Conservation (phyloP, 2,113 vertebrate genomes). For the Trinectes maculatus region DNA sequence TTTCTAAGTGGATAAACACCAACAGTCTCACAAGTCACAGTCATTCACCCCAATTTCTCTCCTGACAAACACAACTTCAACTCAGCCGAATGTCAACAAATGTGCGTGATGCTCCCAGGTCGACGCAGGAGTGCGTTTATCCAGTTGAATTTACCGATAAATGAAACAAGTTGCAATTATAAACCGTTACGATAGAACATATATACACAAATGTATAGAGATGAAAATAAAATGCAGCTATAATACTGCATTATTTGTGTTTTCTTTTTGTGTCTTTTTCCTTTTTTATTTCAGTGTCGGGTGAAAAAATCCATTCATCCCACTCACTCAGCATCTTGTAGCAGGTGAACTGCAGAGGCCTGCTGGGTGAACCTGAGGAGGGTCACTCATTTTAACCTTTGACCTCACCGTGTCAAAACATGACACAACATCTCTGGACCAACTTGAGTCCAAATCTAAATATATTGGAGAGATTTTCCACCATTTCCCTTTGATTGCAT, state of each 20-base stretch:
- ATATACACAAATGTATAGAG: no score
- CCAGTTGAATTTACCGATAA: no score
- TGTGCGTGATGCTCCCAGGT: neutral
- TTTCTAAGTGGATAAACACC: constrained; percentile 50
- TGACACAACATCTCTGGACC: neutral
- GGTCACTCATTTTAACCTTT: no score
- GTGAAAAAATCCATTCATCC: no score
- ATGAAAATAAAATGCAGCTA: no score
- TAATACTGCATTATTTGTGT: no score
- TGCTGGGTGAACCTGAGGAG: neutral
- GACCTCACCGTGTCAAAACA: constrained; percentile 8
- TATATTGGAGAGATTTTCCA: neutral
- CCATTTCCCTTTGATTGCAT: neutral
- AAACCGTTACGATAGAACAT: no score
- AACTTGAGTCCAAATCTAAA: no score
- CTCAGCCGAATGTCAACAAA: neutral
- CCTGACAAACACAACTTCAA: neutral
- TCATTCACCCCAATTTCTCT: constrained; percentile 13
- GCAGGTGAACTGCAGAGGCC: neutral
- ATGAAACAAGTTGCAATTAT: no score
- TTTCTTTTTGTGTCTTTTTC: no score
- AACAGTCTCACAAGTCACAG: constrained; percentile 42
- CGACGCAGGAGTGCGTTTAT: neutral
- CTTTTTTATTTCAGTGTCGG: no score
- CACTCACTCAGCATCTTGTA: no score